Base-by-base conservation (phyloP, 23 tunicate genomes). In the Halocynthia roretzi region DNA sequence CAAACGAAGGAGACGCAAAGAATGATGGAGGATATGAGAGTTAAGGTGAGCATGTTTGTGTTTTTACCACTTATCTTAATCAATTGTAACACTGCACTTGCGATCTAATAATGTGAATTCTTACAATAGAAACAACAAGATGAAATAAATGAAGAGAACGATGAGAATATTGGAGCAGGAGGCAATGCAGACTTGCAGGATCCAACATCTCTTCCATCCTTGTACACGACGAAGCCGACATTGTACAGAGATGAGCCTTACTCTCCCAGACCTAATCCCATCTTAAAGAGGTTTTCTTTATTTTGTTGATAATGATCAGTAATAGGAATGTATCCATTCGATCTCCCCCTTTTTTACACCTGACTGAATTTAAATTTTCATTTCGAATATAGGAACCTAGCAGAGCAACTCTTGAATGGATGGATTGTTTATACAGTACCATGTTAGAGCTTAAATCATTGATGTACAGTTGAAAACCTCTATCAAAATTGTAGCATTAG, bases 1-100 rank as follows among this genome's bases (percentile, higher is more conserved):
- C 93, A 87, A 69, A 67, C 93, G 8, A 69, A 71, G 5, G 93
- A 87, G 71, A 63, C 85, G 0, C 76, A 78, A 23, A 66, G 71
- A 44, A 48, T 87, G 62, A 23, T 71, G 77, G 71, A 81, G n/a
- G 83, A 82, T 15, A 77, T 87, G 6, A 77, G 85, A 69, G 80
- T 63, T 20, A 73, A 68, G 67, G 80, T 74, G 56, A 20, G 17
- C 44, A 0, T 31, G 44, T 31, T 14, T 11, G 17, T 18, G 21
- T 10, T 67, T 11, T 20, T 67, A 20, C 1, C 71, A 67, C 17
- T 60, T 60, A 60, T 60, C 64, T 60, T 60, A 17, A 60, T 31
- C 44, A 31, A 31, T 31, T 31, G 44, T 31, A 31, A 31, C 44
- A 31, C 44, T 31, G 44, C 44, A 31, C 44, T 31, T 31, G 44